Conservation (phyloP, 2,888 invertebrate species). For the Scelioninae gen. 1 region DNA sequence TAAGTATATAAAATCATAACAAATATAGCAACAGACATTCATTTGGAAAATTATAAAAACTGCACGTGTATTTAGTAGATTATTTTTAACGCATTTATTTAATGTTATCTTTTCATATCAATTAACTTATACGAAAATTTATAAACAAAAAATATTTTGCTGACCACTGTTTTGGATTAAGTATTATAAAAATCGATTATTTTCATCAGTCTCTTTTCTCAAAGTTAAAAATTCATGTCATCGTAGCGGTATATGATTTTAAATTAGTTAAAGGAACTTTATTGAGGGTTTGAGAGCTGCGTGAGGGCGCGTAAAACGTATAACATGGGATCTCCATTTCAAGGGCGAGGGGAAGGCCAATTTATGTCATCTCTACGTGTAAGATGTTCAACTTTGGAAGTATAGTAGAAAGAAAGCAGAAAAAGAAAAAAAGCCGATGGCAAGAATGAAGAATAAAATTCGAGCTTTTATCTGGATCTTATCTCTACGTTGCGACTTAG, state of each 20-base stretch:
- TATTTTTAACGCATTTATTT: no score
- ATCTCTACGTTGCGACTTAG: slow-evolving; percentile 30
- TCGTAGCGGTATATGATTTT: slow-evolving; percentile 1
- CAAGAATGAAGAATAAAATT: slow-evolving; percentile 48
- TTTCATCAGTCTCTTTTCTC: not conserved
- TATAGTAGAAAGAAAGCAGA: not conserved
- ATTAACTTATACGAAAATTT: no score
- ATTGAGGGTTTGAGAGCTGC: not conserved
- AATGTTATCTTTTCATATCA: no score
- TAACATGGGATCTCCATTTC: slow-evolving; percentile 30
- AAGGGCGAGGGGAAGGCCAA: slow-evolving; percentile 2
- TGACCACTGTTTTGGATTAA: no score
- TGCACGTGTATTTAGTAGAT: no score
- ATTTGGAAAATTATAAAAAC: no score
- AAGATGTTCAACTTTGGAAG: slow-evolving; percentile 23
- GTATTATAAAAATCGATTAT: no score
- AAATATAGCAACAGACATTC: no score
- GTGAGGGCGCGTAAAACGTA: slow-evolving; percentile 39
- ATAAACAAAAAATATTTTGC: no score
- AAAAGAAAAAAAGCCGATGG: slow-evolving; percentile 1
- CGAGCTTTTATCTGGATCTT: slow-evolving; percentile 47
- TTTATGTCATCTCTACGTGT: slow-evolving; percentile 16
- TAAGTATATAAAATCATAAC: no score
- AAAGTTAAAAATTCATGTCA: slow-evolving; percentile 9
- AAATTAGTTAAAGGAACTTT: slow-evolving; percentile 3